Percentiles rank a stretch among this genome's conserved stretches.
Conservation (phyloP, 1,140 invertebrate genomes). For the Drosophila ercepeae region DNA sequence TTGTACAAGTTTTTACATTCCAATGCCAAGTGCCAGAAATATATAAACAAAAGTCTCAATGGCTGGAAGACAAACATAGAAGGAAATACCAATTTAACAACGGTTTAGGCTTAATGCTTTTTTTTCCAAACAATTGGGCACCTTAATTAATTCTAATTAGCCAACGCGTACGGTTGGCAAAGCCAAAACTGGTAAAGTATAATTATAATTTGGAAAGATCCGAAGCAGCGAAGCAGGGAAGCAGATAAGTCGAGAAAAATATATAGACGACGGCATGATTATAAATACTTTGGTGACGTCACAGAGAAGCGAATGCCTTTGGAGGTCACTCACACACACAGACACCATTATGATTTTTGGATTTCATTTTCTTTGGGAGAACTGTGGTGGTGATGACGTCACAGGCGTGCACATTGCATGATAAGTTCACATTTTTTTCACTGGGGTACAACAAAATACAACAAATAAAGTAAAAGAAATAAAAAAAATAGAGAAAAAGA, state of each 20-base stretch:
- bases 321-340: slow-evolving; percentile 39
- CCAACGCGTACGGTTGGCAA: slow-evolving; percentile 36
- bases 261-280: slow-evolving; percentile 48
- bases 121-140: slow-evolving; percentile 37
- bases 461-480: not conserved
- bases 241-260: slow-evolving; percentile 11
- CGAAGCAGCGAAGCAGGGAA: no score
- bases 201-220: slow-evolving; percentile 50
- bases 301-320: slow-evolving; percentile 26
- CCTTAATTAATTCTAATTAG: slow-evolving; percentile 73
- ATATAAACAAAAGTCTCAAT: slow-evolving; percentile 48
- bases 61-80: slow-evolving; percentile 12
- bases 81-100: slow-evolving; percentile 53
- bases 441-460: not conserved
- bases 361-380: no score
- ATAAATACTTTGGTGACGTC: slow-evolving; percentile 74
- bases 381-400: slow-evolving; percentile 43
- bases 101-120: slow-evolving; percentile 47
- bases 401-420: slow-evolving; percentile 33
- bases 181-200: slow-evolving; percentile 27
- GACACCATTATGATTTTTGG: not conserved
- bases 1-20: slow-evolving; percentile 9
- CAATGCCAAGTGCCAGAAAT: slow-evolving; percentile 21
- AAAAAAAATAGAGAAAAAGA: not conserved
- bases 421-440: slow-evolving; percentile 38